Evolutionary conservation across 2,888 invertebrate species (phyloP).

Genomic region (Kuschelorhynchus macadamiae): DNA sequence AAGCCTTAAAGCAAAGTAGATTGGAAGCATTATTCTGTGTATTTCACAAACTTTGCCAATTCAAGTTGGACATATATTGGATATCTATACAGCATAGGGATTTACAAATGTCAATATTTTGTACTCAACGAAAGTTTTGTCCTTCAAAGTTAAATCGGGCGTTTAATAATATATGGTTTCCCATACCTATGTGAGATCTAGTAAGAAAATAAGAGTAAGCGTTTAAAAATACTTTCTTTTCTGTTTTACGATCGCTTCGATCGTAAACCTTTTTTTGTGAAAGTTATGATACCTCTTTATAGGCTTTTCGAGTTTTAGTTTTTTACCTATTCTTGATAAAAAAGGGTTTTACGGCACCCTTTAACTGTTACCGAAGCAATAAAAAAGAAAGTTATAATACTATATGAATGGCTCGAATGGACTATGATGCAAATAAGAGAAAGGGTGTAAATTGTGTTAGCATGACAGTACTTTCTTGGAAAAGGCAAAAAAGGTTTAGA

Average conservation of each 20-base stretch:
- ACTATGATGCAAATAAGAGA: constrained; percentile 22
- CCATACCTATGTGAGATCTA: no score
- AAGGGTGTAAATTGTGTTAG: neutral
- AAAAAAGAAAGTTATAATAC: constrained; percentile 58
- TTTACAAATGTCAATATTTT: no score
- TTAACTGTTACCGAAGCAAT: constrained; percentile 45
- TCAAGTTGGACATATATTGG: no score
- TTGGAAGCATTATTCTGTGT: no score
- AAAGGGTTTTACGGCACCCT: constrained; percentile 59
- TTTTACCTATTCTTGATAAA: constrained; percentile 56
- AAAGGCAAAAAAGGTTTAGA: neutral
- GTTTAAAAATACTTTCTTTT: neutral
- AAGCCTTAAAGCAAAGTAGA: no score
- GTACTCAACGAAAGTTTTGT: no score
- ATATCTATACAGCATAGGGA: no score
- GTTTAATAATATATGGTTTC: no score
- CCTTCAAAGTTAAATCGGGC: no score
- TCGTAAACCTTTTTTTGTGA: constrained; percentile 58
- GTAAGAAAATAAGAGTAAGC: no score
- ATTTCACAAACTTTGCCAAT: no score
- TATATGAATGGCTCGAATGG: neutral
- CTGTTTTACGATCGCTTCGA: neutral
- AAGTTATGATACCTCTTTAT: constrained; percentile 45
- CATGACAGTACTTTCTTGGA: no score
- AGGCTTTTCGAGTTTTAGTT: constrained; percentile 27